Base-by-base conservation (phyloP, 2,888 invertebrate genomes). In the Drosophila acutilabella region DNA sequence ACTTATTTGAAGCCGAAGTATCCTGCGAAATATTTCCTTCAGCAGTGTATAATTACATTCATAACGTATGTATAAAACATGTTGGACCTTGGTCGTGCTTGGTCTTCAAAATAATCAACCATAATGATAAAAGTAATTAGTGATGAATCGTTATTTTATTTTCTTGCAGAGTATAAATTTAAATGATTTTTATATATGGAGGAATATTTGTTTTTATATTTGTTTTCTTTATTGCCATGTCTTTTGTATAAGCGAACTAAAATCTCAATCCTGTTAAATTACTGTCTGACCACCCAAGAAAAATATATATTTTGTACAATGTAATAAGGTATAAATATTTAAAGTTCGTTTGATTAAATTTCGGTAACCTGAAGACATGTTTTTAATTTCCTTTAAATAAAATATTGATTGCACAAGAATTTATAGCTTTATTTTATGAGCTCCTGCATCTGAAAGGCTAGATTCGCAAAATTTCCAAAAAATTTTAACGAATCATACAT, bases 381-480 rank as follows among this genome's bases (percentile, higher is more conserved):
- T 26, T 42, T 54, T 20, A 54, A 54, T 42, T 30, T 54, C 33
- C 18, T 42, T 20, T 54, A 18, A 54, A 54, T 54, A 54, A 54
- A 54, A 18, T 44, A 42, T 33, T 33, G 14, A 54, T 33, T 54
- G n/a, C 10, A 41, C 26, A 41, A 41, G 26, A 6, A 30, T 26
- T 16, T 8, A 14, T 10, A 30, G 4, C 30, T 30, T 30, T 30
- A 30, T n/a, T 23, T 23, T 23, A 20, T 20, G 20, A 3, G 2
- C 3, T 20, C 20, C 20, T 20, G 20, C 3, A 20, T 20, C 4
- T 20, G 0, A 20, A 20, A 20, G 20, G 20, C 20, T 20, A 20
- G 20, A 4, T 20, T 20, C 4, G 3, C 4, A 2, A 20, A 20
- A 20, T 20, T 20, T 20, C 2, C 3, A 20, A 20, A 20, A 3